phyloP scores from a whole-genome alignment of 2,113 vertebrate genomes.

The Dendrocopos noguchii region DNA sequence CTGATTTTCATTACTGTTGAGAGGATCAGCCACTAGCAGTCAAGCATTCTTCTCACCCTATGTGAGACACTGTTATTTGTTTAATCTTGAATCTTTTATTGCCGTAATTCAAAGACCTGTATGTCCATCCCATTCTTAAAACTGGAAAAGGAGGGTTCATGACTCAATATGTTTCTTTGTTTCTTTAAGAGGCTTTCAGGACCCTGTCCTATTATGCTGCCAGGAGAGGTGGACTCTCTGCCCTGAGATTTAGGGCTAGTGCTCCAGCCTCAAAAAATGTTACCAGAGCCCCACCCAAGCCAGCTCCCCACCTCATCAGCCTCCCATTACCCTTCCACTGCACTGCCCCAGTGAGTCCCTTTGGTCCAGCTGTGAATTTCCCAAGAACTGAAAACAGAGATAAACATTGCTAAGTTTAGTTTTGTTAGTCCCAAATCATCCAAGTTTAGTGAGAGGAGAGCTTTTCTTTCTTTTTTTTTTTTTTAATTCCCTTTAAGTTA shows the following conservation, averaged over 20 bases:
- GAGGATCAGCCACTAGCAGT: not conserved
- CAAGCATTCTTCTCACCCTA: not conserved
- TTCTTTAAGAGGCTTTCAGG: not conserved
- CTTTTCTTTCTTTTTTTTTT: not conserved
- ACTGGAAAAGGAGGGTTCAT: not conserved
- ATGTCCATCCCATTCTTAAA: not conserved
- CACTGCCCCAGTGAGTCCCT: not conserved
- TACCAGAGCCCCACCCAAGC: not conserved
- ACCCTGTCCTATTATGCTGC: not conserved
- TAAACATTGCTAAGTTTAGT: too few relatives aligned
- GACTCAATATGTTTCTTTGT: not conserved
- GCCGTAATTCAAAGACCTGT: not conserved
- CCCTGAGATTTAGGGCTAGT: not conserved
- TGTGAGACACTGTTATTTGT: not conserved
- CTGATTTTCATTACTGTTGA: not conserved
- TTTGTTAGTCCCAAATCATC: not conserved
- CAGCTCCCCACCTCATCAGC: not conserved
- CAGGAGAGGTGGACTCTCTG: not conserved
- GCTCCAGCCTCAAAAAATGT: accelerated
- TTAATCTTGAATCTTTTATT: not conserved
- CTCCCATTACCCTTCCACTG: not conserved
- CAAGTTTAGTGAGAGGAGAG: not conserved
- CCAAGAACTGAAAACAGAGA: not conserved
- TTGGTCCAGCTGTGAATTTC: not conserved
- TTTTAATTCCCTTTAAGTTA: not conserved